These are phyloP conservation scores for Notothenia rossii DNA, from an alignment of 2,113 vertebrate species.

Conservation along the genomic window DNA sequence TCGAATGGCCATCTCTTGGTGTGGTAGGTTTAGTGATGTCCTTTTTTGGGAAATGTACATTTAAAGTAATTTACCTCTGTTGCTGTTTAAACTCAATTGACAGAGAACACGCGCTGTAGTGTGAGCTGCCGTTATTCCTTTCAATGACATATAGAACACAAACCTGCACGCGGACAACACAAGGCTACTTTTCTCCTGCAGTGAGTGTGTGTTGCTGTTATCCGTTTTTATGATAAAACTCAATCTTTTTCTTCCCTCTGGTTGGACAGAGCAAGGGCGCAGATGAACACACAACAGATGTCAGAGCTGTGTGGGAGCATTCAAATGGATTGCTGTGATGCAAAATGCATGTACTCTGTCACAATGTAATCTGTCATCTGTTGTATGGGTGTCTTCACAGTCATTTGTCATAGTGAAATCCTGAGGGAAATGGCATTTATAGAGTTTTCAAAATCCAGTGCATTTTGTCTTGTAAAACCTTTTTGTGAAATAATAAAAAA, in stretches of 20 bases:
- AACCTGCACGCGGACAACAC: not conserved
- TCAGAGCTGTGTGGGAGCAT: constrained; percentile 19
- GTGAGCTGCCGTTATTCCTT: constrained; percentile 12
- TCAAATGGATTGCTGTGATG: constrained; percentile 23
- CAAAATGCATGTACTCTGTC: constrained; percentile 21
- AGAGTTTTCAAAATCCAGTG: not conserved
- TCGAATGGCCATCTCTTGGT: not conserved
- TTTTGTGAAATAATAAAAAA: not conserved
- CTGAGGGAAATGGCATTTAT: not conserved
- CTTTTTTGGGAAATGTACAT: constrained; percentile 13
- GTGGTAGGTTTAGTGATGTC: constrained; percentile 7
- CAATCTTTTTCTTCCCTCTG: constrained; percentile 4
- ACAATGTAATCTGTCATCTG: constrained; percentile 34
- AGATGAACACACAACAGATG: constrained; percentile 18
- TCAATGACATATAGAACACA: not conserved
- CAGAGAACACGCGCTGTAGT: constrained; percentile 8
- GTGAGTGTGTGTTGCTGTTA: constrained; percentile 20
- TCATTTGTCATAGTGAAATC: constrained; percentile 18
- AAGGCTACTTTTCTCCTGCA: not conserved
- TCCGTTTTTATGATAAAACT: constrained; percentile 40
- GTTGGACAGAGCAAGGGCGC: not conserved
- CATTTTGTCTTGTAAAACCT: not conserved
- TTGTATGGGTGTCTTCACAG: constrained; percentile 11
- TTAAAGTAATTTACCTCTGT: constrained; percentile 23
- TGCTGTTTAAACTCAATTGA: constrained; percentile 29